These are phyloP conservation scores for Atopsyche davidsoni DNA, from an alignment of 1,140 invertebrate genomes.

Conservation along the genomic window DNA sequence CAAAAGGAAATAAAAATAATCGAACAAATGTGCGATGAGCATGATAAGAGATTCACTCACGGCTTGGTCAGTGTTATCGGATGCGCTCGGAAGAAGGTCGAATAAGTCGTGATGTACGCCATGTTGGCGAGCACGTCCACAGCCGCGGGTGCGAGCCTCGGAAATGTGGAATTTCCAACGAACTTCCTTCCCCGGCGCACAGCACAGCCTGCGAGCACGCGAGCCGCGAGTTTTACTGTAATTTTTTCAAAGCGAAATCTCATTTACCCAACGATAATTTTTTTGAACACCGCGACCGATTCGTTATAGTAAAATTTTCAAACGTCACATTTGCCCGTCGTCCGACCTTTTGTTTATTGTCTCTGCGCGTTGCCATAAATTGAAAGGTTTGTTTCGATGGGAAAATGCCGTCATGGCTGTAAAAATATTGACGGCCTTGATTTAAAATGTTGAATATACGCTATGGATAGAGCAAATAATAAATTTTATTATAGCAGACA, in stretches of 20 bases:
- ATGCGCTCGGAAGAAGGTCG: conserved; percentile 18
- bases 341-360: no score
- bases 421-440: no score
- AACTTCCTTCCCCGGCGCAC: neutral
- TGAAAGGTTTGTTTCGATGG: no score
- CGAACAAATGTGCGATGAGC: no score
- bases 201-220: neutral
- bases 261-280: neutral
- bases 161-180: neutral
- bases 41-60: conserved; percentile 12
- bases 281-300: neutral
- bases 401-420: no score
- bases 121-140: neutral
- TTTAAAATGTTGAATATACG: no score
- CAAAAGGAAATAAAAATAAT: no score
- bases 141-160: neutral
- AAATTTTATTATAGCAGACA: no score
- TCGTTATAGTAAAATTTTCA: neutral
- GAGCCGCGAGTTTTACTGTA: conserved; percentile 3
- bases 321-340: no score
- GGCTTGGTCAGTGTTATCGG: conserved; percentile 7
- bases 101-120: conserved; percentile 20
- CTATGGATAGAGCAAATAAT: no score
- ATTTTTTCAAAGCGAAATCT: neutral
- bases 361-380: no score